Conservation (phyloP, 1,140 invertebrate genomes). For the Diploscapter pachys region DNA sequence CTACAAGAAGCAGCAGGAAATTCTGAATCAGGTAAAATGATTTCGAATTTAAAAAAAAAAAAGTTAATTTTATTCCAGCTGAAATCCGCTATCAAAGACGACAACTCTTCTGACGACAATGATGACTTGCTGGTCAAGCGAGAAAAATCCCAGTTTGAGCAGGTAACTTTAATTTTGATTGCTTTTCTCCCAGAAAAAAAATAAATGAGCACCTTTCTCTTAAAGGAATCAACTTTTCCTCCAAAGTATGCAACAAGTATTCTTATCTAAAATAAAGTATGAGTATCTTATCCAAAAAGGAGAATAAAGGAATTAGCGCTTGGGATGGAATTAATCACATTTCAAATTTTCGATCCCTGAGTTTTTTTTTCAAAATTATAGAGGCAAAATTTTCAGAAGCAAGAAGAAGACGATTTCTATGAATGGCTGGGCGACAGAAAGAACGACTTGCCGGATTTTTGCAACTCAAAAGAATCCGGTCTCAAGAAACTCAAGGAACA, state of each 20-base stretch:
- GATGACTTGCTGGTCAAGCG: slow-evolving; percentile 65
- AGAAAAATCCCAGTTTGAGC: slow-evolving; percentile 68
- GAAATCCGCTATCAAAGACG: slow-evolving; percentile 58
- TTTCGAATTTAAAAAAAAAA: too few species aligned
- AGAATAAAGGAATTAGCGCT: not conserved
- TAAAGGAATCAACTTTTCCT: too few species aligned
- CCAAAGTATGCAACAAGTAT: too few species aligned
- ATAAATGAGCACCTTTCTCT: too few species aligned
- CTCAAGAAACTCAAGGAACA: too few species aligned
- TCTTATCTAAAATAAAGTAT: too few species aligned
- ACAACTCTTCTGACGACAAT: slow-evolving; percentile 60
- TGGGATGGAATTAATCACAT: slow-evolving; percentile 18
- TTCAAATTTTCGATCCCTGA: slow-evolving; percentile 19
- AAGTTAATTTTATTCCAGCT: slow-evolving; percentile 42
- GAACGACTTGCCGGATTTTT: too few species aligned
- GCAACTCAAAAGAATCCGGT: too few species aligned
- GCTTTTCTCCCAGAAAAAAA: too few species aligned
- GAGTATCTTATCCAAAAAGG: too few species aligned
- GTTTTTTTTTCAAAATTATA: slow-evolving; percentile 8
- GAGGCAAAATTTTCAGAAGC: slow-evolving; percentile 57
- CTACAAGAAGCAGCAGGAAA: slow-evolving; percentile 69
- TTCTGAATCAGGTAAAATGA: slow-evolving; percentile 67
- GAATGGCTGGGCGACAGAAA: slow-evolving; percentile 70
- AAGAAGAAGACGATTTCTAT: slow-evolving; percentile 72
- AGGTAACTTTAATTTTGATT: slow-evolving; percentile 52